Evolutionary conservation across 2,113 vertebrate genomes (phyloP), one percentile per base, ranked within the genome.

Genomic region (Podarcis raffonei): DNA sequence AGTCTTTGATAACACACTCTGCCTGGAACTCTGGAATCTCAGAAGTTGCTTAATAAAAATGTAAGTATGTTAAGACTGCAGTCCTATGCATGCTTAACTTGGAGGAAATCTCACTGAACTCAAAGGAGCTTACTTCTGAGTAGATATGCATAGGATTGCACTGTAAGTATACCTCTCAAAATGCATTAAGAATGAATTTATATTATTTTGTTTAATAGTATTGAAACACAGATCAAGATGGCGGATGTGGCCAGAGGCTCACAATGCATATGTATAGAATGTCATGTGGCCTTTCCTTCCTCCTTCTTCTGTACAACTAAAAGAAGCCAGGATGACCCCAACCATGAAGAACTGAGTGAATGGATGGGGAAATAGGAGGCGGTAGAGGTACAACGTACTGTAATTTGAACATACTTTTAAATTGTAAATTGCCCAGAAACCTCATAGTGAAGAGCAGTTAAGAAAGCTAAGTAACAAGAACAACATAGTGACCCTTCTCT

Each of bases 21-120:
- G 85, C 89, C 92, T 95, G 87, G 93, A 91, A 96, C 95, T 94
- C 89, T 94, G 90, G 69, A 84, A 76, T 32, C 20, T 89, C 81
- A 87, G 18, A 81, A 94, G 13, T 23, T 87, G 85, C 79, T 91
- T 79, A 65, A 87, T 71, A 75, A 93, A 93, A 65, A 32, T 89
- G 87, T 18, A 83, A 65, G 81, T 90, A 81, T 30, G 30, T 81
- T 65, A 65, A 9, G 48, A 3, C n/a, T 2, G 23, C 35, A 39
- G 5, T 62, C 62, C 22, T 18, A 39, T 62, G 59, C 18, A 62
- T 0, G 18, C 15, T 5, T 66, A 48, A 27, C 75, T 9, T 42
- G 76, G 37, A 71, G 13, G 11, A 71, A 71, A 12, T 71, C 69
- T 30, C 30, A 71, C 12, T 72, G 13, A n/a, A 72, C 30, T 72